Percentiles rank a stretch among this genome's conserved stretches.
phyloP scores from a whole-genome alignment of 2,113 vertebrate species.

The Otis tarda region DNA sequence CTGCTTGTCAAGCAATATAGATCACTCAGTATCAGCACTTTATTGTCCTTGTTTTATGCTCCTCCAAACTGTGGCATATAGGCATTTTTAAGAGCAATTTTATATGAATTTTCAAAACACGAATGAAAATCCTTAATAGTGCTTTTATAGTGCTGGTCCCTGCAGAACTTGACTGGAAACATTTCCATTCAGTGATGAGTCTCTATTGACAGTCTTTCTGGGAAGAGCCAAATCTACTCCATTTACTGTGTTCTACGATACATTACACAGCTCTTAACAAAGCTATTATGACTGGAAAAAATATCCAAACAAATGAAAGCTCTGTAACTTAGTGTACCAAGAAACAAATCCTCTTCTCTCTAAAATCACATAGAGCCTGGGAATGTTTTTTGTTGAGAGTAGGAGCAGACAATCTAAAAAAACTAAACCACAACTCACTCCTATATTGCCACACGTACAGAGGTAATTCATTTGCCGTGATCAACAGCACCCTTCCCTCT shows the following conservation, averaged over 20 bases:
- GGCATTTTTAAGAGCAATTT: neutral
- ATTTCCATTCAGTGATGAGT: conserved; percentile 13
- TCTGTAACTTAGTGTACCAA: neutral
- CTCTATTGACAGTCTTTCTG: neutral
- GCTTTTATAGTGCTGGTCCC: neutral
- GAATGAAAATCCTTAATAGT: neutral
- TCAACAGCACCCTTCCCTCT: neutral
- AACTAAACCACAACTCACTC: neutral
- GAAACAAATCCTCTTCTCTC: neutral
- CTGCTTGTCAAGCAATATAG: neutral
- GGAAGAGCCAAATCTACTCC: conserved; percentile 27
- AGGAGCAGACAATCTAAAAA: neutral
- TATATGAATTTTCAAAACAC: neutral
- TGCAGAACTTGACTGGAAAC: conserved; percentile 7
- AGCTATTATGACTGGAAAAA: conserved; percentile 29
- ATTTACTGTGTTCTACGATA: conserved; percentile 20
- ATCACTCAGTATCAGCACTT: neutral
- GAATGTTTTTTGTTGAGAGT: neutral
- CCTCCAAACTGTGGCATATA: neutral
- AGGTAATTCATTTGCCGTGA: neutral
- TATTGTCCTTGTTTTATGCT: neutral
- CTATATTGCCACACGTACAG: neutral
- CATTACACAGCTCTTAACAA: conserved; percentile 17
- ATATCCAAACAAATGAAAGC: conserved; percentile 31
- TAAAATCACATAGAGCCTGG: neutral